Percentiles rank a stretch among this genome's conserved stretches.
Conservation (phyloP, 2,113 vertebrate genomes). For the Amblyornis subalaris region DNA sequence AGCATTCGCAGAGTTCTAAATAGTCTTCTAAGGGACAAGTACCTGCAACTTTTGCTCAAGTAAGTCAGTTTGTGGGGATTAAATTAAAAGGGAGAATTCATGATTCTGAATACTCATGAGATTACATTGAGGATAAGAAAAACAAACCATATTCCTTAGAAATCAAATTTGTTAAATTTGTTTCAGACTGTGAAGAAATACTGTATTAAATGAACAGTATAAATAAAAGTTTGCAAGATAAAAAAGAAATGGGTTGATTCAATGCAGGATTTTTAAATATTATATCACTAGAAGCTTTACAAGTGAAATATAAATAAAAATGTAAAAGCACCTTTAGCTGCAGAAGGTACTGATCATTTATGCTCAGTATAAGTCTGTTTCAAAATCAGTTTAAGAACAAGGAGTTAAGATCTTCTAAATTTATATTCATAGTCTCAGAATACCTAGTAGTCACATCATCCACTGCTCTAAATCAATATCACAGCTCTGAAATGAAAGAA, state of each 20-base stretch:
- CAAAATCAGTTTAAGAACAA: background rate
- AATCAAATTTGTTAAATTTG: conserved; percentile 22
- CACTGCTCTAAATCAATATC: background rate
- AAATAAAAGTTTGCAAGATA: background rate
- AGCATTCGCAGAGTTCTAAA: background rate
- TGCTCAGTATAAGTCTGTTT: background rate
- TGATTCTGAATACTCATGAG: background rate
- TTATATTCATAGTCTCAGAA: background rate
- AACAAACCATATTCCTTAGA: conserved; percentile 21
- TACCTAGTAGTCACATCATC: background rate
- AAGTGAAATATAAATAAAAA: background rate
- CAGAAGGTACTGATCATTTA: background rate
- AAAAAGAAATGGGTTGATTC: background rate
- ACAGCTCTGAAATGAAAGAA: background rate
- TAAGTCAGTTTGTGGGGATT: background rate
- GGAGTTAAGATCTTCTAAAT: background rate
- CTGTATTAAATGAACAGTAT: conserved; percentile 26
- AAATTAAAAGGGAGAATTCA: background rate
- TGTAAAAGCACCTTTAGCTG: conserved; percentile 34
- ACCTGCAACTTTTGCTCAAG: background rate
- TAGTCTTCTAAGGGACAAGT: background rate
- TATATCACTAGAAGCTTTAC: background rate
- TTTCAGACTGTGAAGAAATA: conserved; percentile 43
- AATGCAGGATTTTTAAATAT: background rate
- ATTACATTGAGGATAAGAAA: background rate